These are phyloP conservation scores for Phaedon cochleariae DNA, from an alignment of 2,888 invertebrate genomes.

Conservation along the genomic window DNA sequence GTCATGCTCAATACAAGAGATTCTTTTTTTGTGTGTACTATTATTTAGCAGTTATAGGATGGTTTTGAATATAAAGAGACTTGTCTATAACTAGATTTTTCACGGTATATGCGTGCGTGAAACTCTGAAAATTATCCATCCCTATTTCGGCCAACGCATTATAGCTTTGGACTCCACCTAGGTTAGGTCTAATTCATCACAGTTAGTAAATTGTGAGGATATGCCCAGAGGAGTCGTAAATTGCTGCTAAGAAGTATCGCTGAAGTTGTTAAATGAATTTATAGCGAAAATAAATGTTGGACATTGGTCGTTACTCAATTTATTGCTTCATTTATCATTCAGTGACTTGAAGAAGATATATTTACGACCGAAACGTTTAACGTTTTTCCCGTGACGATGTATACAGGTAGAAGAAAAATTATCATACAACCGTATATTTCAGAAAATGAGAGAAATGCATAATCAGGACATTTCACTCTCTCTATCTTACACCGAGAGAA, in stretches of 20 bases:
- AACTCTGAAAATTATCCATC: not conserved
- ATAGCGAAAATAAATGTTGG: conserved; percentile 60
- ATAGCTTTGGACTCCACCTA: not conserved
- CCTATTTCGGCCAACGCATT: not conserved
- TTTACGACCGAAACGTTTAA: not conserved
- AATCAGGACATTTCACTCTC: too few species aligned
- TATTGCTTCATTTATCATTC: conserved; percentile 50
- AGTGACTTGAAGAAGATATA: conserved; percentile 44
- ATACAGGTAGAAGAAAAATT: too few species aligned
- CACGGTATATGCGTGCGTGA: not conserved
- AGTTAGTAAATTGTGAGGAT: conserved; percentile 48
- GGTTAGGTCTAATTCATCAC: conserved; percentile 45
- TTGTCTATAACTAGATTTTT: too few species aligned
- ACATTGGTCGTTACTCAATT: conserved; percentile 61
- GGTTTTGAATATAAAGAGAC: too few species aligned
- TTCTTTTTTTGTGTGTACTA: too few species aligned
- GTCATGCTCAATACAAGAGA: too few species aligned
- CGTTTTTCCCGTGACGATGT: too few species aligned
- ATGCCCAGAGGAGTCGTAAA: conserved; percentile 58
- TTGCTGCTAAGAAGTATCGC: conserved; percentile 61
- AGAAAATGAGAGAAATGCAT: too few species aligned
- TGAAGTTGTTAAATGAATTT: conserved; percentile 65
- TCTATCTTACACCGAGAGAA: too few species aligned
- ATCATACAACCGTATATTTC: too few species aligned
- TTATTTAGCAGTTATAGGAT: too few species aligned